Evolutionary conservation across 2,888 invertebrate genomes (phyloP).

Genomic region (Trissoscelio sp.): DNA sequence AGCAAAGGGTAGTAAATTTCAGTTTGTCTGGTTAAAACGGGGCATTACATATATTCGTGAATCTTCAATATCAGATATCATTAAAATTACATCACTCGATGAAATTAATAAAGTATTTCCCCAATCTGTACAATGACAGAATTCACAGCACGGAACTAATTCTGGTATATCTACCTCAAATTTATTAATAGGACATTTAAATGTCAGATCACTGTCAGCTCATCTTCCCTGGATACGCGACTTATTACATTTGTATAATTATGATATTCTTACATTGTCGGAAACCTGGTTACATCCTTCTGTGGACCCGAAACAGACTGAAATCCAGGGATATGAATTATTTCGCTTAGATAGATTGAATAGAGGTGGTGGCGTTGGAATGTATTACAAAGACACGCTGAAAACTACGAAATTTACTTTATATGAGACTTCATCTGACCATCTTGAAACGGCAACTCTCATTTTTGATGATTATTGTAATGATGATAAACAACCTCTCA

Average conservation of each 20-base stretch:
- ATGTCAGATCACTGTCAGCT: not conserved
- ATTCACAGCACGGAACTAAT: not conserved
- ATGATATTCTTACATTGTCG: slow-evolving; percentile 5
- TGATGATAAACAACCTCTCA: not conserved
- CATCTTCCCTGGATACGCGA: not conserved
- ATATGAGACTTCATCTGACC: not conserved
- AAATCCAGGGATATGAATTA: not conserved
- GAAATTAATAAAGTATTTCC: not conserved
- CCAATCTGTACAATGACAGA: not conserved
- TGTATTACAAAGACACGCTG: slow-evolving; percentile 3
- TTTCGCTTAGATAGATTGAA: not conserved
- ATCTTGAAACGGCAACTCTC: not conserved
- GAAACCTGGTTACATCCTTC: not conserved
- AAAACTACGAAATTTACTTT: not conserved
- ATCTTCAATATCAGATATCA: not conserved
- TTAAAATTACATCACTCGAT: not conserved
- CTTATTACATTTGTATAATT: not conserved
- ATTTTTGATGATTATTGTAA: not conserved
- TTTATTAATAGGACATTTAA: not conserved
- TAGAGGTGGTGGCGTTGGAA: not conserved
- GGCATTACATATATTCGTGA: not conserved
- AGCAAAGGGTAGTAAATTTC: no score
- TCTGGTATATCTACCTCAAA: not conserved
- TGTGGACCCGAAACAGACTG: not conserved
- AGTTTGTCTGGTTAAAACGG: slow-evolving; percentile 3